Evolutionary conservation across 2,113 vertebrate species (phyloP), one percentile per base, ranked within the genome.

Genomic region (Hippocampus mohnikei): DNA sequence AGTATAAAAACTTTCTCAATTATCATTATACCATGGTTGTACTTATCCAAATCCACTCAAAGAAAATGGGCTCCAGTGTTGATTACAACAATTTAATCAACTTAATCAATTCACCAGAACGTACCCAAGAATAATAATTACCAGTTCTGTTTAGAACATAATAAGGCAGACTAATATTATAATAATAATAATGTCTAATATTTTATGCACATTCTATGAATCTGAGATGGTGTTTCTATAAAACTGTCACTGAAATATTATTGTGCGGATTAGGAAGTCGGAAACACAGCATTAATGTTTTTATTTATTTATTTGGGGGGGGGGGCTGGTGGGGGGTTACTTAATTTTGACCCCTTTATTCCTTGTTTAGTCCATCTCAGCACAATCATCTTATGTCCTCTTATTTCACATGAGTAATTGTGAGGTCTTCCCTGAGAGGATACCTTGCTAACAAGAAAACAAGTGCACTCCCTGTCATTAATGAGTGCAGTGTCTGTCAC

Each of bases 401-500:
- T 76, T 74, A 71, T 80, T 59, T 85, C 85, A 88, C 86, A 82
- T 83, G 76, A 72, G 81, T 87, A 78, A 76, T 78, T 76, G 81
- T 86, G 80, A 76, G 61, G 50, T 73, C 76, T 66, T 74, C 85
- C 78, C 82, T 73, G 50, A 73, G 75, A 87, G 79, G 84, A 76
- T 81, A 83, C 78, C 90, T 89, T 88, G 83, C 86, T 73, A 87
- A 83, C 89, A 83, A 79, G 85, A 85, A 86, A 87, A 83, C 89
- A 83, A 79, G 86, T 85, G 87, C 85, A 81, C 79, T 81, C 23
- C 53, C 76, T 86, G 83, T 85, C 83, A 84, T 90, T 88, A 90
- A 91, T 91, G 87, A 90, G 86, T 80, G 71, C 64, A 69, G 72
- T 74, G 69, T 55, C 65, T 84, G 85, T 85, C 75, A 44, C 73